These are phyloP conservation scores for Merodon equestris DNA, from an alignment of 2,888 invertebrate genomes.

Conservation along the genomic window DNA sequence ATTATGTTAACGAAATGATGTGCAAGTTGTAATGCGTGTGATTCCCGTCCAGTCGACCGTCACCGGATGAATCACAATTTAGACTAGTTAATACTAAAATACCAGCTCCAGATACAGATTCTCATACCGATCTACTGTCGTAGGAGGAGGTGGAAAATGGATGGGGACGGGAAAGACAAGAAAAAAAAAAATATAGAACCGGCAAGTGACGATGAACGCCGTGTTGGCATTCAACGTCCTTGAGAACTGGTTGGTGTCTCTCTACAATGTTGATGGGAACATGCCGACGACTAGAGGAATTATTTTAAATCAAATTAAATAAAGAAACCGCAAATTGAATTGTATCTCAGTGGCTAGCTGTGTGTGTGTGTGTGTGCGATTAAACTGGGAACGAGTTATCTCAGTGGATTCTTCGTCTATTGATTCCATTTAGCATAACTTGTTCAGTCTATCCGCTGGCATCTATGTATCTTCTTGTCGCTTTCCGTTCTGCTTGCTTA, in stretches of 20 bases:
- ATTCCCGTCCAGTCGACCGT: conserved; percentile 39
- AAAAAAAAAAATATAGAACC: too few relatives aligned
- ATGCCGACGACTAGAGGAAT: conserved; percentile 39
- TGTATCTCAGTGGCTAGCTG: conserved; percentile 2
- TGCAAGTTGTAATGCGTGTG: conserved; percentile 37
- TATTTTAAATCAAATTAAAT: conserved; percentile 52
- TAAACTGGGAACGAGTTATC: conserved; percentile 41
- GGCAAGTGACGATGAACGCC: not conserved
- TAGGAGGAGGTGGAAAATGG: conserved; percentile 24
- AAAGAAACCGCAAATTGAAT: conserved; percentile 58
- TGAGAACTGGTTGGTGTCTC: conserved; percentile 60
- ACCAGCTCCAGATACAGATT: conserved; percentile 13
- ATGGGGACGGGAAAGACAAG: too few relatives aligned
- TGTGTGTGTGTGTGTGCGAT: too few relatives aligned
- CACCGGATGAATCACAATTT: conserved; percentile 67
- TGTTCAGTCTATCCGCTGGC: conserved; percentile 4
- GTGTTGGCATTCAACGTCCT: conserved; percentile 58
- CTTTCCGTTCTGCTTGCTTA: not conserved
- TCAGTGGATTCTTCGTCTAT: conserved; percentile 43
- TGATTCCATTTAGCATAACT: conserved; percentile 45
- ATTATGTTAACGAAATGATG: conserved; percentile 52
- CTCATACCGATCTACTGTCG: conserved; percentile 30
- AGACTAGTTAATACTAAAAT: conserved; percentile 59
- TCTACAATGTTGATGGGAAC: conserved; percentile 40
- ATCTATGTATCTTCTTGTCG: not conserved